Base-by-base conservation (phyloP, 2,113 vertebrate genomes). In the Gobius niger region DNA sequence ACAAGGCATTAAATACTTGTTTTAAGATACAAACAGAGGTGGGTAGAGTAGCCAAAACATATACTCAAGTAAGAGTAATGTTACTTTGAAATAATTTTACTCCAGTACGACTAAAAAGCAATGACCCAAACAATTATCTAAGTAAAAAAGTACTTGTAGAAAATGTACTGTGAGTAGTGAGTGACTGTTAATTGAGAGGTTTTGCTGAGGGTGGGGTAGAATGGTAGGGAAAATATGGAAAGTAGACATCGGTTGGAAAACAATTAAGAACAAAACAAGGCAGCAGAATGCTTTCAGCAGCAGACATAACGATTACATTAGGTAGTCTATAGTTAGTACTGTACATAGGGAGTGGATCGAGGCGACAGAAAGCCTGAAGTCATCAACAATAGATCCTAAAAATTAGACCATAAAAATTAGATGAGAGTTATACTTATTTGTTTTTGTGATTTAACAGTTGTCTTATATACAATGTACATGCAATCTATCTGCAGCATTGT, bases 281-380 rank as follows among this genome's bases (percentile, higher is more conserved):
- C 56, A 0, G 47, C 59, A 70, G 73, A 41, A 57, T 54, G 72
- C 19, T 69, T 42, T 40, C 11, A 1, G 73, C 60, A 69, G 72
- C 40, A 46, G 65, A 75, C 44, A 63, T 52, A 19, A 70, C 70
- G 71, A 81, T 82, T 56, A 57, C 51, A 75, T 85, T 73, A 75
- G 47, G 53, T 65, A 15, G 56, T 67, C 74, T 78, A 75, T 63
- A 83, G 73, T 62, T 67, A 51, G 63, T 44, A 13, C 46, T 68
- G 75, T 81, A 82, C 70, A 70, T 83, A 57, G 85, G 78, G 80
- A 60, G 77, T 78, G 85, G 72, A 67, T 50, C 71, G 63, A n/a
- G 60, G 63, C 46, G 41, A 77, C 70, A 73, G 76, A 67, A 4
- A 82, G 63, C 65, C 73, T 44, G 63, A 69, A 72, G 67, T 50